These are phyloP conservation scores for Paradisaea rubra DNA, from an alignment of 2,113 vertebrate species.

Conservation along the genomic window DNA sequence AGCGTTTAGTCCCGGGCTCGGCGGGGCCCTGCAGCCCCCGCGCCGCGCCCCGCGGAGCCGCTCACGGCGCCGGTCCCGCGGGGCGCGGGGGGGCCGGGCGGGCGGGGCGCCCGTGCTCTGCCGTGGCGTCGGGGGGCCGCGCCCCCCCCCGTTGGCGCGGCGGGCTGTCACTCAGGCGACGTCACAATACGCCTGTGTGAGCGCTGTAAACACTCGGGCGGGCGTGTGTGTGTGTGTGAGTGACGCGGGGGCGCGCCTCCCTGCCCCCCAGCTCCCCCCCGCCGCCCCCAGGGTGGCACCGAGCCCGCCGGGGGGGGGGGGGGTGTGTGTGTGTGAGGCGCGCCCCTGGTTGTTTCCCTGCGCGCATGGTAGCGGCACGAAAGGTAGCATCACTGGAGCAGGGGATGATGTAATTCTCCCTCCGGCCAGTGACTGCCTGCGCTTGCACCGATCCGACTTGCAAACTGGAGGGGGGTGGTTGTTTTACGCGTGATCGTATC, in stretches of 20 bases:
- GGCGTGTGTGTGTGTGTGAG: not conserved
- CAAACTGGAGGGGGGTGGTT: not conserved
- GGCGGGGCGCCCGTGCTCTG: too few relatives aligned
- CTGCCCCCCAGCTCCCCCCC: not conserved
- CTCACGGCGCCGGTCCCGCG: not conserved
- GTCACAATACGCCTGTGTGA: not conserved
- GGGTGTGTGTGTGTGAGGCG: not conserved
- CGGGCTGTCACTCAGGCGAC: too few relatives aligned
- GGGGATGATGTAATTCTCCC: constrained; percentile 49
- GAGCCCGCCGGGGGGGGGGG: not conserved
- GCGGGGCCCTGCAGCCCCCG: not conserved
- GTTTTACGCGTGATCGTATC: not conserved
- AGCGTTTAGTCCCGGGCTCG: accelerated
- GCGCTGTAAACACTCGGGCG: constrained; percentile 5
- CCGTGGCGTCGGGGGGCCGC: too few relatives aligned
- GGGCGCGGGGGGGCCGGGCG: too few relatives aligned
- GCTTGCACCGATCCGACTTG: not conserved
- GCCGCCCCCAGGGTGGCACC: not conserved
- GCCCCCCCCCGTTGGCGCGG: too few relatives aligned
- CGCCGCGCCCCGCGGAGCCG: not conserved
- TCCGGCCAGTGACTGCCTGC: constrained; percentile 30
- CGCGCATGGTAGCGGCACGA: not conserved
- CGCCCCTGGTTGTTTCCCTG: not conserved
- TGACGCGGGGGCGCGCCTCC: not conserved
- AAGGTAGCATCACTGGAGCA: constrained; percentile 29